phyloP scores from a whole-genome alignment of 2,797 vertebrate species.

The Ara ararauna region DNA sequence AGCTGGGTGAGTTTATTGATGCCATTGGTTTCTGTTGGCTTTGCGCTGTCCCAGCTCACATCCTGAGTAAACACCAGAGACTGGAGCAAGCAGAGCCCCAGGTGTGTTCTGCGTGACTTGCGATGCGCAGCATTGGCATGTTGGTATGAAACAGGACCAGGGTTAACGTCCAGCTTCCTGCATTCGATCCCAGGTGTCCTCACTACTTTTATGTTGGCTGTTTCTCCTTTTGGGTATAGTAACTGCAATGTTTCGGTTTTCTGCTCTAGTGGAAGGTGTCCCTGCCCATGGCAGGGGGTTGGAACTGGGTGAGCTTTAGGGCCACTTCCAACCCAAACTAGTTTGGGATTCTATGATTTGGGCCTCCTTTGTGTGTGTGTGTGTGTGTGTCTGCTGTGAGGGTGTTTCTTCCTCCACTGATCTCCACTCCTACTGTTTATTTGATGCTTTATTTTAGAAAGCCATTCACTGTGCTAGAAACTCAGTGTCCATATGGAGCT shows the following conservation, averaged over 20 bases:
- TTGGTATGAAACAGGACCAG: not conserved
- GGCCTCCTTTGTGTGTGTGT: not conserved
- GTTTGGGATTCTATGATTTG: not conserved
- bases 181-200: not conserved
- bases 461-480: not conserved
- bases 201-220: not conserved
- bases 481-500: not conserved
- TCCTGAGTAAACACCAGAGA: rapidly evolving
- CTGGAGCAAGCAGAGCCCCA: not conserved
- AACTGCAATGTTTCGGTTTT: not conserved
- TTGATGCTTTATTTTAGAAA: not conserved
- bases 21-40: not conserved
- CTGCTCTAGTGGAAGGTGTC: not conserved
- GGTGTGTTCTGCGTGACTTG: too few relatives aligned
- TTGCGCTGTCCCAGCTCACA: not conserved
- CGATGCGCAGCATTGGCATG: rapidly evolving
- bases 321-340: not conserved
- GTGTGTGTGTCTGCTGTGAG: not conserved
- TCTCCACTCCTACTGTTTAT: not conserved
- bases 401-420: not conserved
- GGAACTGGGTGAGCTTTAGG: not conserved
- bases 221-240: not conserved
- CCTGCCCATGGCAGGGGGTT: not conserved
- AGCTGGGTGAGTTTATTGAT: not conserved
- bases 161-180: not conserved